Percentiles rank a stretch among this genome's conserved stretches.
Evolutionary conservation across 2,888 invertebrate species (phyloP).

Genomic region (Diloba caeruleocephala): DNA sequence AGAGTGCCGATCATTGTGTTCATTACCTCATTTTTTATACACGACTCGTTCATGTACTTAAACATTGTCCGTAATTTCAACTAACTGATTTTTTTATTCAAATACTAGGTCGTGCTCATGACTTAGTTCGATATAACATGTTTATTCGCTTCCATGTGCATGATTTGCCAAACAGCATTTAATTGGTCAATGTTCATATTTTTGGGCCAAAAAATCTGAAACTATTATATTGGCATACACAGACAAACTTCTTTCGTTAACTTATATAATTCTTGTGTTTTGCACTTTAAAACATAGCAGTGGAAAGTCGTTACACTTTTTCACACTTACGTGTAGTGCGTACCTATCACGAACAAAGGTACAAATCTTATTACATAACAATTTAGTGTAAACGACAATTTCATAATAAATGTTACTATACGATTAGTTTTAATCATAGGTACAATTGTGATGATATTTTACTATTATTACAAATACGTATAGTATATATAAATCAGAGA

Average conservation of each 20-base stretch:
- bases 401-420: neutral
- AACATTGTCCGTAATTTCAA: conserved; percentile 58
- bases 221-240: neutral
- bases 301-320: conserved; percentile 18
- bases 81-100: conserved; percentile 39
- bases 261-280: conserved; percentile 10
- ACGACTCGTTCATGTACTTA: conserved; percentile 51
- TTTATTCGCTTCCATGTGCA: conserved; percentile 19
- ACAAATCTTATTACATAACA: conserved; percentile 39
- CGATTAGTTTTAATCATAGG: conserved; percentile 1
- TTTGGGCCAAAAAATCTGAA: neutral
- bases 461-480: conserved; percentile 1
- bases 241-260: conserved; percentile 1
- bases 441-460: conserved; percentile 8
- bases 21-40: conserved; percentile 76
- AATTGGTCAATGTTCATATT: too few species aligned
- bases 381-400: conserved; percentile 9
- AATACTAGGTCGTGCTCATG: conserved; percentile 59
- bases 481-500: conserved; percentile 15
- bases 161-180: neutral
- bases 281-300: conserved; percentile 6
- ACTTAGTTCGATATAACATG: conserved; percentile 50
- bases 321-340: conserved; percentile 17
- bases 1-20: conserved; percentile 66
- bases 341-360: conserved; percentile 14